phyloP scores from a whole-genome alignment of 2,113 vertebrate genomes.

The Hippolais icterina region DNA sequence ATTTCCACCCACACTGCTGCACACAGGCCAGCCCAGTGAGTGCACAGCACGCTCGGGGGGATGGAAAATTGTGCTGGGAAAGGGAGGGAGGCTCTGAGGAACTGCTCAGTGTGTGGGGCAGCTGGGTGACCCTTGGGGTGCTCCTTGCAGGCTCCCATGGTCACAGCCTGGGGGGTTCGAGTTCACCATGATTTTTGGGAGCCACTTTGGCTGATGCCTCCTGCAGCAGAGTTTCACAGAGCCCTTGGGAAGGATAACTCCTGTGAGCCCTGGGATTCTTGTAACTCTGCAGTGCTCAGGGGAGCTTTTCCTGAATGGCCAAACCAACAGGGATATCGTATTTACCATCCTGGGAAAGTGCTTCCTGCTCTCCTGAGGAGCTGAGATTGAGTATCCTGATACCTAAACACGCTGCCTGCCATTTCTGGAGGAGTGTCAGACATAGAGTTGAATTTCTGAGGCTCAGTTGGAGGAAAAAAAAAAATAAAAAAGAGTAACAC shows the following conservation, averaged over 20 bases:
- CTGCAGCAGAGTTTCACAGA: neutral
- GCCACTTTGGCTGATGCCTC: neutral
- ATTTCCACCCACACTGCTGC: neutral
- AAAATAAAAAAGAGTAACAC: neutral
- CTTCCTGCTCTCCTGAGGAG: neutral
- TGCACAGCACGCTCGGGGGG: fast-evolving
- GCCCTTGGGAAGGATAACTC: neutral
- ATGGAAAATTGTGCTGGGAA: neutral
- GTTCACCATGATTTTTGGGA: neutral
- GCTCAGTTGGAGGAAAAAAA: no score
- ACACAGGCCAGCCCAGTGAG: neutral
- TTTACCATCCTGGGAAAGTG: neutral
- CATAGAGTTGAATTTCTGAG: neutral
- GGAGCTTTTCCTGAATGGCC: neutral
- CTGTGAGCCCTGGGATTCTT: neutral
- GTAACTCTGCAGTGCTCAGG: fast-evolving
- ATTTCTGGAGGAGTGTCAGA: neutral
- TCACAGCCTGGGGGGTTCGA: fast-evolving
- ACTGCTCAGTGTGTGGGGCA: neutral
- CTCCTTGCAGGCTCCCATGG: no score
- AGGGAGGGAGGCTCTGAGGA: neutral
- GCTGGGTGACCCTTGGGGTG: neutral
- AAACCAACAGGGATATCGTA: neutral
- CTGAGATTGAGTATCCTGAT: neutral
- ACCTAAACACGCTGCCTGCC: neutral